Percentiles rank a stretch among this genome's conserved stretches.
Evolutionary conservation across 2,113 vertebrate species (phyloP).

Genomic region (Columba livia): DNA sequence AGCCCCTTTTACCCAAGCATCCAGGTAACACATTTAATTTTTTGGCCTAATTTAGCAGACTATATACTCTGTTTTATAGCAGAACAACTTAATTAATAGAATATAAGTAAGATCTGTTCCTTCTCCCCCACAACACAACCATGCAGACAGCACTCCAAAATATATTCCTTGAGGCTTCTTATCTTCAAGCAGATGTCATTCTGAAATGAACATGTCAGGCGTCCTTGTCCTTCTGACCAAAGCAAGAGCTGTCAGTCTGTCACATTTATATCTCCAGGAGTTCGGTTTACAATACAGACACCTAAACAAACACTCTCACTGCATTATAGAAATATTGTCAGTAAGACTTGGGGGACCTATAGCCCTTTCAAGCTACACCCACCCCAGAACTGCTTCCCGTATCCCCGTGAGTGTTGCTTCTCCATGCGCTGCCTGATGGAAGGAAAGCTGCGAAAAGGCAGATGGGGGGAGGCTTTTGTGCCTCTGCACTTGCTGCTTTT

Average conservation of each 20-base stretch:
- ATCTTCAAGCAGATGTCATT: not conserved
- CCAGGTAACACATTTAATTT: not conserved
- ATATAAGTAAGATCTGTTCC: not conserved
- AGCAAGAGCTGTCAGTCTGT: not conserved
- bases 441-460: not conserved
- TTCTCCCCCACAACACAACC: not conserved
- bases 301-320: not conserved
- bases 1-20: not conserved
- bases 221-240: not conserved
- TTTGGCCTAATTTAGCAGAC: not conserved
- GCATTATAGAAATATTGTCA: not conserved
- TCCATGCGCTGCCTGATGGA: not conserved
- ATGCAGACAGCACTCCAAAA: not conserved
- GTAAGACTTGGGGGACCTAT: not conserved
- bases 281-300: not conserved
- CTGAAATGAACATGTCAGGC: not conserved
- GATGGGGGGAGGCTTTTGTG: not conserved
- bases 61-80: not conserved
- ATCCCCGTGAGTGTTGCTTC: fast-evolving
- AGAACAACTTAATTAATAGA: slow-evolving; percentile 7
- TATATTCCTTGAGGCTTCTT: not conserved
- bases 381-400: not conserved
- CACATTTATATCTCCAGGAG: not conserved
- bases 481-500: not conserved
- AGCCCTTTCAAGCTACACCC: not conserved